A percentile compares a stretch with the other conserved stretches of the same genome.
Conservation (phyloP, 1,140 invertebrate genomes). For the Oppia nitens region DNA sequence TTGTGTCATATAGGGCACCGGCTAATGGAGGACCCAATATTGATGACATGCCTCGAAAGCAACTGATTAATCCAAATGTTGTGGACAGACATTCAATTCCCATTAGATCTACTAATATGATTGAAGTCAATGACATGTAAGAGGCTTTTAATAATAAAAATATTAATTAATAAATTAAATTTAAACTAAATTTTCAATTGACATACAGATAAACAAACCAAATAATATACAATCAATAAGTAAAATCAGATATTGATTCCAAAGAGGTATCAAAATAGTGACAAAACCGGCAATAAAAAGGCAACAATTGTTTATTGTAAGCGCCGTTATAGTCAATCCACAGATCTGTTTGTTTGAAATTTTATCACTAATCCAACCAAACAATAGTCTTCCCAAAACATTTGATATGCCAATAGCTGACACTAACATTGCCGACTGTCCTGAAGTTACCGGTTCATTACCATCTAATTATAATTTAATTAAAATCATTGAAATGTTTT, state of each 20-base stretch:
- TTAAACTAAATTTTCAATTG: neutral
- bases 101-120: constrained; percentile 89
- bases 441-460: constrained; percentile 22
- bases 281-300: constrained; percentile 71
- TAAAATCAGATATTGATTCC: constrained; percentile 52
- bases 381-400: constrained; percentile 28
- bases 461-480: neutral
- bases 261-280: constrained; percentile 69
- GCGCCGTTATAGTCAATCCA: constrained; percentile 48
- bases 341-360: neutral
- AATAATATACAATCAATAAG: constrained; percentile 70
- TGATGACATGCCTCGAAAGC: constrained; percentile 80
- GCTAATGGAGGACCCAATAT: constrained; percentile 51
- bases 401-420: constrained; percentile 50
- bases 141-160: constrained; percentile 49
- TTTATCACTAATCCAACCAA: constrained; percentile 7
- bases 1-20: constrained; percentile 55
- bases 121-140: constrained; percentile 92
- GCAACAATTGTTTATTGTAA: constrained; percentile 86
- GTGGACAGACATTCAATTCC: constrained; percentile 89
- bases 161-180: neutral
- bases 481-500: neutral
- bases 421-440: constrained; percentile 66
- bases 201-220: constrained; percentile 87
- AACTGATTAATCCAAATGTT: constrained; percentile 82